Percentiles rank a stretch among this genome's conserved stretches.
Evolutionary conservation across 2,888 invertebrate genomes (phyloP).

Genomic region (Amblyjoppa fuscipennis): DNA sequence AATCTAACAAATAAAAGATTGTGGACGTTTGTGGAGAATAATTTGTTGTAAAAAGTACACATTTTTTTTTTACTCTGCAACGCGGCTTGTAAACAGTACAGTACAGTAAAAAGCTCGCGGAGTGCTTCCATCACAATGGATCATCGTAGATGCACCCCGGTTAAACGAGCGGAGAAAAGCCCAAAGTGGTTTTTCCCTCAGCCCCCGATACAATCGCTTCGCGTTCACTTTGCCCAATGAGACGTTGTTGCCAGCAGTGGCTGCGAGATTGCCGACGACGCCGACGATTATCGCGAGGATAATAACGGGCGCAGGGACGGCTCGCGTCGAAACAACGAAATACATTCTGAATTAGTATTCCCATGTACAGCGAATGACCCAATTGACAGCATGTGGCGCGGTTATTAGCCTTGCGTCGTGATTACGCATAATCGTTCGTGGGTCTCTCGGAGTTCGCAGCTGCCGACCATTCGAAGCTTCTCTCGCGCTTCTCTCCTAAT

Average conservation of each 20-base stretch:
- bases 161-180: conserved; percentile 39
- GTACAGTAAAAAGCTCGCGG: background rate
- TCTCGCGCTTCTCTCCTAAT: conserved; percentile 59
- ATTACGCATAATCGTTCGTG: conserved; percentile 81
- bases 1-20: no score
- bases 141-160: conserved; percentile 21
- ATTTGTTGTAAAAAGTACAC: no score
- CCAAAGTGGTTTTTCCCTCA: conserved; percentile 27
- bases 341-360: conserved; percentile 75
- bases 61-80: no score
- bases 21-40: no score
- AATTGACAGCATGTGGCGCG: conserved; percentile 79
- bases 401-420: conserved; percentile 75
- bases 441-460: conserved; percentile 65
- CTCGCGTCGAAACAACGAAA: conserved; percentile 46
- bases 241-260: conserved; percentile 7
- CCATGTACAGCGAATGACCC: conserved; percentile 73
- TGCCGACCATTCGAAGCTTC: conserved; percentile 72
- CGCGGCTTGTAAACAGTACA: background rate
- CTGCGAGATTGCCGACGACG: conserved; percentile 14
- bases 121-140: conserved; percentile 40
- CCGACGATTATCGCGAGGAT: conserved; percentile 43
- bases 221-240: conserved; percentile 2
- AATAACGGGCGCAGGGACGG: background rate
- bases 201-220: background rate